Percentiles rank a stretch among this genome's conserved stretches.
Evolutionary conservation across 92 coral and sea anemone genomes (phyloP).

Genomic region (Epizoanthus stellaris): DNA sequence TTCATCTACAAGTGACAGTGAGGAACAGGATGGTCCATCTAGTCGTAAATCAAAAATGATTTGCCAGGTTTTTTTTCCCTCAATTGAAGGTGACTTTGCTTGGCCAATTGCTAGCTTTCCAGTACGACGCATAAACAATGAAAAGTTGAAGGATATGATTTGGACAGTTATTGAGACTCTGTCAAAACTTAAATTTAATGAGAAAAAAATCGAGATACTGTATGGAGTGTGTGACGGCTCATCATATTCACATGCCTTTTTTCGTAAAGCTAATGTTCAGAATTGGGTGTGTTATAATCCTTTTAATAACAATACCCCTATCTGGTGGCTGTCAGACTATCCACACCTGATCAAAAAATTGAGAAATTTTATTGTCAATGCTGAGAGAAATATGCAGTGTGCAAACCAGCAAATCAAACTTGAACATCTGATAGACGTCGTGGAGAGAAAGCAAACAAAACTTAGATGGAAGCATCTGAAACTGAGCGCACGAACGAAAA

Average conservation of each 20-base stretch:
- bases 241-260: too few relatives aligned
- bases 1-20: too few relatives aligned
- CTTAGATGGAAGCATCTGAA: constrained; percentile 32
- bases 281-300: not conserved
- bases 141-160: constrained; percentile 7
- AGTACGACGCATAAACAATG: not conserved
- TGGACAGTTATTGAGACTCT: constrained; percentile 11
- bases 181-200: not conserved
- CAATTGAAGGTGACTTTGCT: constrained; percentile 31
- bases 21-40: too few relatives aligned
- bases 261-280: too few relatives aligned
- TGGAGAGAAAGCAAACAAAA: constrained; percentile 28
- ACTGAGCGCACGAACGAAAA: constrained; percentile 34
- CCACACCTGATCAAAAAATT: constrained; percentile 53
- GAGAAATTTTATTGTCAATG: constrained; percentile 54
- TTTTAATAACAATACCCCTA: constrained; percentile 30
- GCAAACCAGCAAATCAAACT: not conserved
- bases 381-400: constrained; percentile 28
- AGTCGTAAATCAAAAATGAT: constrained; percentile 7
- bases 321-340: constrained; percentile 56
- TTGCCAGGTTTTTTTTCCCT: constrained; percentile 26
- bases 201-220: too few relatives aligned
- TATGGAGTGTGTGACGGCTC: too few relatives aligned
- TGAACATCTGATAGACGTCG: constrained; percentile 17
- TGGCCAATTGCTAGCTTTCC: constrained; percentile 22